Base-by-base conservation (phyloP, 2,113 vertebrate genomes). In the Catharus minimus region DNA sequence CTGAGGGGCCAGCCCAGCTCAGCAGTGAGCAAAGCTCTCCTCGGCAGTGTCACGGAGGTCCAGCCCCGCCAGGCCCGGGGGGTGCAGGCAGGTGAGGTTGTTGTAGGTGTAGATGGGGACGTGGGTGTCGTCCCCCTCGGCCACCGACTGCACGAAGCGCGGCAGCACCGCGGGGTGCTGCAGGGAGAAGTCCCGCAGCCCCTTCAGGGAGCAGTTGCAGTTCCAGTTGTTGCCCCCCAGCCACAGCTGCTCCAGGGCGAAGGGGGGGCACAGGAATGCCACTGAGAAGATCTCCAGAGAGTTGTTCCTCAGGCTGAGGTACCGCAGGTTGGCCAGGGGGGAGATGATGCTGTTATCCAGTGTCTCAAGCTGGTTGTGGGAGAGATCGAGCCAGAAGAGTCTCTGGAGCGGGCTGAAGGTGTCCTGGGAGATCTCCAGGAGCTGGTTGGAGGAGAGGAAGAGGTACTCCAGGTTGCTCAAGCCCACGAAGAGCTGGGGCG, bases 21-120 rank as follows among this genome's bases (percentile, higher is more conserved):
- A 97, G 96, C 99, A 99, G 82, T 97, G 95, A 38, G 94, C 95
- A 92, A 99, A 99, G 75, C 97, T 94, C 92, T 97, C 98, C 67
- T 96, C 97, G 0, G 90, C 71, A 32, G 98, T 66, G 60, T 99
- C 99, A 0, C 99, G 97, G 36, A 99, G 97, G 95, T 99, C 99
- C 21, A 98, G 97, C 81, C 98, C 98, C 0, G 92, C 92, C 46
- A 98, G 26, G 0, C 82, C 87, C 0, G 96, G 93, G 2, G 99
- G 99, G 44, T 97, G 96, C 49, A 89, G 96, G 64, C 99, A 99
- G 61, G 99, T 99, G 93, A 99, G 98, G 81, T 99, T 99, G 96
- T 99, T 99, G 96, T 98, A 98, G 57, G 98, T 97, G 44, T 98
- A 98, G 44, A 97, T 47, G 0, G 98, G 98, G 2, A 93, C 56